Conservation (phyloP, 2,113 vertebrate species). For the Tetrao urogallus region DNA sequence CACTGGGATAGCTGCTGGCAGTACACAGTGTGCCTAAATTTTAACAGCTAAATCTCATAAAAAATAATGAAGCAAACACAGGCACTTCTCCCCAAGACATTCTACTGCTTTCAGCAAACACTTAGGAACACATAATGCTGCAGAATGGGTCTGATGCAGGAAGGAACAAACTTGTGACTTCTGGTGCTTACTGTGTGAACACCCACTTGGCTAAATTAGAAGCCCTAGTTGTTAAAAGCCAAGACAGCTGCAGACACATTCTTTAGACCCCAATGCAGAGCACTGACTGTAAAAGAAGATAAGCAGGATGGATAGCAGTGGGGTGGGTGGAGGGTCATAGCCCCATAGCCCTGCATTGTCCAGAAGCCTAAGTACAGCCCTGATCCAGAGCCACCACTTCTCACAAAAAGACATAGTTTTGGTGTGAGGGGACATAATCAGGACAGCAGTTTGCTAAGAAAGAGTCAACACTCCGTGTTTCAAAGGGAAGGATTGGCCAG, state of each 20-base stretch:
- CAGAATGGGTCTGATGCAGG: neutral
- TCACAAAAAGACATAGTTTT: neutral
- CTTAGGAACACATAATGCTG: neutral
- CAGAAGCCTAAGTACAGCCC: neutral
- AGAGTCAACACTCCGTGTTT: neutral
- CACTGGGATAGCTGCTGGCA: slow-evolving; percentile 28
- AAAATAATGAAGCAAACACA: slow-evolving; percentile 32
- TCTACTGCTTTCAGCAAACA: slow-evolving; percentile 32
- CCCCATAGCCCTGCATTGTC: neutral
- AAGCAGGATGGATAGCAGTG: neutral
- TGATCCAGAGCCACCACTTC: neutral
- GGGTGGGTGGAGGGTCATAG: neutral
- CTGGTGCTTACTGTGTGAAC: neutral
- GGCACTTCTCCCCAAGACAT: neutral
- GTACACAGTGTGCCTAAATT: neutral
- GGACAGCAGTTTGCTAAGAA: neutral
- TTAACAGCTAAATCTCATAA: slow-evolving; percentile 45
- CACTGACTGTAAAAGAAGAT: neutral
- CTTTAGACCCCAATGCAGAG: neutral
- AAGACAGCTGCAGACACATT: neutral
- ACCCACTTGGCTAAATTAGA: neutral
- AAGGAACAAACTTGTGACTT: neutral
- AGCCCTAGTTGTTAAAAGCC: neutral
- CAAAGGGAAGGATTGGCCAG: neutral
- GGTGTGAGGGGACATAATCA: fast-evolving